Evolutionary conservation across 2,113 vertebrate species (phyloP).

Genomic region (Mormyrus lacerda): DNA sequence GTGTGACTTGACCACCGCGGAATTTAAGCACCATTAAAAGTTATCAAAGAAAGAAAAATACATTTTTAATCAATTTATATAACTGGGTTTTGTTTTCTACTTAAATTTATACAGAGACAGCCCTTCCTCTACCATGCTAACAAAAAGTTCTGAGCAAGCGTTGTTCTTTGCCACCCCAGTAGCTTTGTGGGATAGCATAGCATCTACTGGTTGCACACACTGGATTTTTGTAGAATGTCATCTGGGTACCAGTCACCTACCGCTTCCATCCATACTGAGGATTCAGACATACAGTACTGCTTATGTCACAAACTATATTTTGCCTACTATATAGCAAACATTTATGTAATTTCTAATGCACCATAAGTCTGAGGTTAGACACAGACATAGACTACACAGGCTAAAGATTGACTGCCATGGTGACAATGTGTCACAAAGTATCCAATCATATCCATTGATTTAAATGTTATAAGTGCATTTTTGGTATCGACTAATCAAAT

Average conservation of each 20-base stretch:
- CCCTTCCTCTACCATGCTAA: background rate
- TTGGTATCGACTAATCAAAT: background rate
- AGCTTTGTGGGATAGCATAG: background rate
- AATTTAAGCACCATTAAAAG: background rate
- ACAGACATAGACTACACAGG: background rate
- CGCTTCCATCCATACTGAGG: too few relatives aligned
- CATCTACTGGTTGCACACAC: background rate
- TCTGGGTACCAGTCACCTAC: too few relatives aligned
- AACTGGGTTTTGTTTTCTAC: background rate
- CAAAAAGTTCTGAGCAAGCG: background rate
- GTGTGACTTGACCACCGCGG: background rate
- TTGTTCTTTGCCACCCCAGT: background rate
- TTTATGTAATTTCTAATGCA: too few relatives aligned
- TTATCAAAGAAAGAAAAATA: background rate
- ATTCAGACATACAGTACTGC: too few relatives aligned
- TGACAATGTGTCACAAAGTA: background rate
- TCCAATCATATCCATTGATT: background rate
- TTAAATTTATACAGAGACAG: background rate
- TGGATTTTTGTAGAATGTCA: too few relatives aligned
- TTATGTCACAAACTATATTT: too few relatives aligned
- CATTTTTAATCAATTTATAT: background rate
- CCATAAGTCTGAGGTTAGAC: too few relatives aligned
- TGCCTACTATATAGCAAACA: too few relatives aligned
- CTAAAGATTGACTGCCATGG: background rate
- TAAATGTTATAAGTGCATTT: background rate